Evolutionary conservation across 1,140 invertebrate genomes (phyloP), one percentile per base, ranked within the genome.

Genomic region (Episyrphus balteatus): DNA sequence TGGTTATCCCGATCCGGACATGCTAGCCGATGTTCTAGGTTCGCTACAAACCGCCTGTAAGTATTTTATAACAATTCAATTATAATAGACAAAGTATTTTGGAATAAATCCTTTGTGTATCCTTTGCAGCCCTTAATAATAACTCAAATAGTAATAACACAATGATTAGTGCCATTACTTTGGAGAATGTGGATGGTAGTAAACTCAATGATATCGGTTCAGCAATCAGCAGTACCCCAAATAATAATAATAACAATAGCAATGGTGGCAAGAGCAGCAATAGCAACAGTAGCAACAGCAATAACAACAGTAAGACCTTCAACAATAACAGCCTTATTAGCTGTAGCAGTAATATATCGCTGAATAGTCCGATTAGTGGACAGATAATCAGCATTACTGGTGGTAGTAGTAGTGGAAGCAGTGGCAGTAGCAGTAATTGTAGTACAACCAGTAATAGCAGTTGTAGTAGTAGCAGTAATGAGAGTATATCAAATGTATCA

Each of bases 1-100:
- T 46, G 72, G 72, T 41, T 75, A 75, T 66, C 71, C 72, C 53
- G 73, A 76, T 64, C 72, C 74, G 10, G 73, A 75, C 51, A 62
- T 76, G 57, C 61, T 76, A 18, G 66, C 66, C 54, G 66, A 69
- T 59, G 61, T 69, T 45, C 54, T 69, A 48, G 65, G 65, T 49
- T 58, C 57, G 54, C 61, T 68, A 51, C 66, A 69, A 57, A 67
- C 66, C 56, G 61, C 66, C 48, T 69, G 66, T 65, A 61, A 66
- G 59, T 59, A 21, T 42, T 14, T 14, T 18, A 31, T 19, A 6
- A 13, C 33, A 42, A 42, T 26, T 26, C 3, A 26, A 26, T 26
- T 26, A 8, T 26, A 5, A n/a, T n/a, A n/a, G n/a, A n/a, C n/a
- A n/a, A n/a, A n/a, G 21, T 26, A 5, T 8, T 26, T 26, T 26